phyloP scores from a whole-genome alignment of 2,888 invertebrate genomes.

The Xestia rhomboidea region DNA sequence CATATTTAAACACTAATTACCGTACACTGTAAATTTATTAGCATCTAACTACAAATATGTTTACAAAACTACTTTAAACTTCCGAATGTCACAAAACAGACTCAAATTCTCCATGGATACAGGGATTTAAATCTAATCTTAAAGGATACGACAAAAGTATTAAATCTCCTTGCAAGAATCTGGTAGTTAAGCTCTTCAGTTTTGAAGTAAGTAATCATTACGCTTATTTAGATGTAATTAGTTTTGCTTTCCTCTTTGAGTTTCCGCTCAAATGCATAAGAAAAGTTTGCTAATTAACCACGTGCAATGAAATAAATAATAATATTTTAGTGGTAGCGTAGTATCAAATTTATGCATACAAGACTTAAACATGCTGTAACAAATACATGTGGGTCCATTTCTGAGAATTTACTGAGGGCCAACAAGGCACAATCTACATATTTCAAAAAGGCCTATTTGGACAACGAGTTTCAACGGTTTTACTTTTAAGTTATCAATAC shows the following conservation, averaged over 20 bases:
- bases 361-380: neutral
- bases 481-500: too few species aligned
- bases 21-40: constrained; percentile 19
- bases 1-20: constrained; percentile 7
- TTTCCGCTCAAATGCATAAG: constrained; percentile 23
- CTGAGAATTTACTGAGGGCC: neutral
- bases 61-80: constrained; percentile 35
- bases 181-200: constrained; percentile 10
- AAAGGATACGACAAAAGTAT: neutral
- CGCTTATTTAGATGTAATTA: constrained; percentile 42
- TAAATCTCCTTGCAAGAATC: neutral
- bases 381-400: neutral
- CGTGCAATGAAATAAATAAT: constrained; percentile 3
- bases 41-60: constrained; percentile 24
- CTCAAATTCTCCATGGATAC: neutral
- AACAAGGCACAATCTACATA: neutral
- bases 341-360: neutral
- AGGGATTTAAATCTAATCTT: neutral
- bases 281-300: constrained; percentile 41
- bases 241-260: constrained; percentile 32
- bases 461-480: too few species aligned
- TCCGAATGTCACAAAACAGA: neutral
- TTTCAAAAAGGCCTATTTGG: neutral
- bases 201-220: constrained; percentile 23
- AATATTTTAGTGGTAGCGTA: neutral